Evolutionary conservation across 1,140 invertebrate species (phyloP), one percentile per base, ranked within the genome.

Genomic region (Drosophila eugracilis): DNA sequence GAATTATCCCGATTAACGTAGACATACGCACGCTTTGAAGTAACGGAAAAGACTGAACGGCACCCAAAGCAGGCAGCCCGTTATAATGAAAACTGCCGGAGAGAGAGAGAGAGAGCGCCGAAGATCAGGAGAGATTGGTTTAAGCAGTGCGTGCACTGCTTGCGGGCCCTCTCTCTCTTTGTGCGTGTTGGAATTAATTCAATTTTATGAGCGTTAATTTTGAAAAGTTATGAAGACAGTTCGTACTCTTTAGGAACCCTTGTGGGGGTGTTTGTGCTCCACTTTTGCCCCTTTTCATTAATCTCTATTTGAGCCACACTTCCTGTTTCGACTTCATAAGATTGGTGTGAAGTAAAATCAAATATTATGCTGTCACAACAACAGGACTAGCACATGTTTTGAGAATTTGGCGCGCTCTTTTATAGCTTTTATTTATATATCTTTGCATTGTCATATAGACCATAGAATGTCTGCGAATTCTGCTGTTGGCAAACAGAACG

Each of bases 151-250:
- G n/a, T 42, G 7, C n/a, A 10, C 42, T 14, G 28, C 34, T 36
- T 62, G 74, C 36, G 21, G 14, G 34, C n/a, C 1, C 26, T n/a
- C 12, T 44, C 34, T 42, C 26, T 49, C 4, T 19, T 34, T 28
- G 47, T 75, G 71, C 65, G 71, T 79, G 71, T 77, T 39, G 34
- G 59, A 67, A 73, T 76, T 77, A 80, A 80, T 85, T 80, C 50
- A 67, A 85, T 73, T 80, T 86, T 77, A 86, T 86, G 80, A 77
- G 57, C 81, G 80, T 85, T 85, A 86, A 73, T 84, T 84, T 84
- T 47, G 26, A 69, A 67, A 30, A 41, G 36, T 39, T 39, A 60
- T 62, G 45, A 37, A 47, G 28, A 45, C 49, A 63, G 44, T 36
- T 54, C 14, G 17, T 28, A 28, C 49, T 15, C 24, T 39, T 44